A percentile compares a stretch with the other conserved stretches of the same genome.
phyloP scores from a whole-genome alignment of 2,797 vertebrate genomes.

The Anniella stebbinsi region DNA sequence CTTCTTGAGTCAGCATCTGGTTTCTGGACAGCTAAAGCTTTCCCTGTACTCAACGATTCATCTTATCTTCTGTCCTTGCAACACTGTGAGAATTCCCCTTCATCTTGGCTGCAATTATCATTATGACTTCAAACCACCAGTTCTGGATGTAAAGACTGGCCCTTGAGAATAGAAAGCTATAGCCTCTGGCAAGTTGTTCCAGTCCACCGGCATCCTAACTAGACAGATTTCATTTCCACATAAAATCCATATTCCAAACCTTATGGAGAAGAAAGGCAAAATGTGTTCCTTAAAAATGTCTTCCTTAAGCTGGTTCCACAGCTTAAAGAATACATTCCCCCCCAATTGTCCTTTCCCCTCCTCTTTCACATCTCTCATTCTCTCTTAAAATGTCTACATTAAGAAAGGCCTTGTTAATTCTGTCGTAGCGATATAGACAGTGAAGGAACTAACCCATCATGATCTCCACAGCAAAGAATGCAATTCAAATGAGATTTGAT shows the following conservation, averaged over 20 bases:
- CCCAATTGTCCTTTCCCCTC: neutral
- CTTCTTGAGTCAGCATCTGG: accelerated
- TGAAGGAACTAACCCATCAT: slow-evolving; percentile 28
- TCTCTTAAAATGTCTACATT: slow-evolving; percentile 30
- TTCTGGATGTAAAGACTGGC: slow-evolving; percentile 50
- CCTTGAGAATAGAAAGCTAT: slow-evolving; percentile 63
- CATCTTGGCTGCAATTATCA: neutral
- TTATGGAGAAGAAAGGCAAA: slow-evolving; percentile 25
- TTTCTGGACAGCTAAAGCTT: slow-evolving; percentile 19
- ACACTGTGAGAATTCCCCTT: neutral
- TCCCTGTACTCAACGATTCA: slow-evolving; percentile 17
- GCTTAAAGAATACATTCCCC: slow-evolving; percentile 51
- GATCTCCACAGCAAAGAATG: slow-evolving; percentile 44
- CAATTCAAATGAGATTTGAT: slow-evolving; percentile 66
- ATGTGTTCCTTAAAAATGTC: slow-evolving; percentile 23
- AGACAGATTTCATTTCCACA: slow-evolving; percentile 71
- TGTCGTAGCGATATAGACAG: slow-evolving; percentile 30
- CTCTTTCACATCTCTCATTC: neutral
- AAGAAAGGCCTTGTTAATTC: slow-evolving; percentile 13
- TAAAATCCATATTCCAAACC: slow-evolving; percentile 72
- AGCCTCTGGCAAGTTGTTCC: slow-evolving; percentile 68
- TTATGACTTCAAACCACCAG: slow-evolving; percentile 34
- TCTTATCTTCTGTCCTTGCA: slow-evolving; percentile 34
- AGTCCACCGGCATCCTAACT: slow-evolving; percentile 69
- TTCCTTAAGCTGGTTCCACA: slow-evolving; percentile 15